Evolutionary conservation across 2,113 vertebrate genomes (phyloP).

Genomic region (Chiloscyllium plagiosum): DNA sequence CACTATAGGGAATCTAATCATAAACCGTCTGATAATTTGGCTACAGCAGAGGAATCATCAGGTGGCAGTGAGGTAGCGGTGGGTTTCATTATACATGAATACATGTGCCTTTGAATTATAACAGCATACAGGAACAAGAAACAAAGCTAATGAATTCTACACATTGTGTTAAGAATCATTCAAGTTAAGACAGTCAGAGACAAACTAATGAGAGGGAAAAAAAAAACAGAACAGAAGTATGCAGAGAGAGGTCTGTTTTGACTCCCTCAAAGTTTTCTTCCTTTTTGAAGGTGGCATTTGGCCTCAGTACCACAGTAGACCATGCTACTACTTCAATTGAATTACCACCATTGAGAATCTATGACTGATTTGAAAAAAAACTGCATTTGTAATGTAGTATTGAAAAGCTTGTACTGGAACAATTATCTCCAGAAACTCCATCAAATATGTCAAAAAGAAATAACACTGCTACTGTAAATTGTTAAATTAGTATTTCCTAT

Average conservation of each 20-base stretch:
- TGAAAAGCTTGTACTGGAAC: background rate
- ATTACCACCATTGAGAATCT: background rate
- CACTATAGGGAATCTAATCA: too few species aligned
- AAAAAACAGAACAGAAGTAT: too few species aligned
- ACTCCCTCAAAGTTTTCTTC: background rate
- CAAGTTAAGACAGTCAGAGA: background rate
- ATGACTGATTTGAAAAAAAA: background rate
- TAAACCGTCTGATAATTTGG: background rate
- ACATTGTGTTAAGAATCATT: background rate
- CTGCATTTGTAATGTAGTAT: background rate
- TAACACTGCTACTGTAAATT: background rate
- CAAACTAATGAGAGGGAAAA: too few species aligned
- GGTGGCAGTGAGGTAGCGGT: too few species aligned
- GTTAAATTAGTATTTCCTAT: background rate
- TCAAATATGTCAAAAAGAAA: background rate
- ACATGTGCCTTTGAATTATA: background rate
- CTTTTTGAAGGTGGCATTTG: background rate
- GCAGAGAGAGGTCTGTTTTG: background rate
- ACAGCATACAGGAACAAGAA: background rate
- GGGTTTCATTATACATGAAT: background rate
- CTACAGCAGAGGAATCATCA: background rate
- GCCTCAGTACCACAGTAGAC: background rate
- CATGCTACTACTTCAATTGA: background rate
- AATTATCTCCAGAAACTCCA: background rate
- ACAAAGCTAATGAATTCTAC: background rate